These are phyloP conservation scores for Notoglanidium macrostoma DNA, from an alignment of 2,797 vertebrate species.

Conservation along the genomic window DNA sequence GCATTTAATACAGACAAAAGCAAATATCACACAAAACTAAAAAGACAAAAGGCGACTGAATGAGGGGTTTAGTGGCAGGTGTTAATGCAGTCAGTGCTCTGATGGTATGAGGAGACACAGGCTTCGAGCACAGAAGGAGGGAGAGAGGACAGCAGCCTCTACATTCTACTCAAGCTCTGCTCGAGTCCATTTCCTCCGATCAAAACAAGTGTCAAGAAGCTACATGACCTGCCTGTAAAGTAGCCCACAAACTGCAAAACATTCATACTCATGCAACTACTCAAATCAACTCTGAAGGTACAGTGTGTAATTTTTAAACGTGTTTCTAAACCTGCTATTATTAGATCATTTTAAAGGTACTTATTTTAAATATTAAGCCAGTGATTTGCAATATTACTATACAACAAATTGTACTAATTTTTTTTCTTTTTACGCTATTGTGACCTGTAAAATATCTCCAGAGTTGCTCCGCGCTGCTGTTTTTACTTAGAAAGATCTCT, in stretches of 20 bases:
- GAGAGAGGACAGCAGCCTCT: conserved; percentile 62
- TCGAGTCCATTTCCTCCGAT: neutral
- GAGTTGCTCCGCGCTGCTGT: neutral
- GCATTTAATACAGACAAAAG: conserved; percentile 32
- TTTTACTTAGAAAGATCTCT: neutral
- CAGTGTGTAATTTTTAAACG: neutral
- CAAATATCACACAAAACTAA: conserved; percentile 38
- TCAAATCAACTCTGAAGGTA: neutral
- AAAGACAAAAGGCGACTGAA: neutral
- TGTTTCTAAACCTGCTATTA: neutral
- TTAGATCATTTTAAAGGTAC: neutral
- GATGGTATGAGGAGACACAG: conserved; percentile 49
- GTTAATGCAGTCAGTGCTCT: conserved; percentile 38
- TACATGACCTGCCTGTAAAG: conserved; percentile 3
- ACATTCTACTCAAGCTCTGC: conserved; percentile 14
- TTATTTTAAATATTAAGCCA: neutral
- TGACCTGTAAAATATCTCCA: neutral
- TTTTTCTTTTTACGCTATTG: neutral
- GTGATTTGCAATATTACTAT: neutral
- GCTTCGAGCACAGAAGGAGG: conserved; percentile 53
- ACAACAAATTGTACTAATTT: neutral
- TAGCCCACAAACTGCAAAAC: neutral
- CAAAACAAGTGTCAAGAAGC: conserved; percentile 53
- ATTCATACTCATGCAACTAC: neutral
- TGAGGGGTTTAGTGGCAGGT: conserved; percentile 30